A percentile compares a stretch with the other conserved stretches of the same genome.
These are phyloP conservation scores for Eulemur rubriventer DNA, from an alignment of 2,797 vertebrate genomes.

Conservation along the genomic window DNA sequence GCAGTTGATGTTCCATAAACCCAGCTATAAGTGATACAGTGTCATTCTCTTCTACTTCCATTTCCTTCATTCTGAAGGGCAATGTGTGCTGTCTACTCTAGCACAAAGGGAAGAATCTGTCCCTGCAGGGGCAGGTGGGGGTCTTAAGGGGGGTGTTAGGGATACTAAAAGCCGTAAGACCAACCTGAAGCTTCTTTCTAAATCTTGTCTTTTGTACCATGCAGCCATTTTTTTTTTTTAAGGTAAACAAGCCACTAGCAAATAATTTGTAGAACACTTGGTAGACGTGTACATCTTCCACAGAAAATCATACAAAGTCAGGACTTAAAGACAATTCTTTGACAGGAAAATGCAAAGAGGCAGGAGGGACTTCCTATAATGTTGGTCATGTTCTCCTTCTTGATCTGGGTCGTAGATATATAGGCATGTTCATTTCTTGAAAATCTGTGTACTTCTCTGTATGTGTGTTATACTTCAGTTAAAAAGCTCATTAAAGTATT, in stretches of 20 bases:
- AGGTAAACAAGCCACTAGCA: not conserved
- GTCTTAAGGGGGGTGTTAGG: accelerated
- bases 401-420: not conserved
- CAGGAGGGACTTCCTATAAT: not conserved
- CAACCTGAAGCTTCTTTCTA: not conserved
- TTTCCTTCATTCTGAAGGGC: not conserved
- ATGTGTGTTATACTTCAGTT: not conserved
- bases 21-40: not conserved
- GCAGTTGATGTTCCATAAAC: not conserved
- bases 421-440: not conserved
- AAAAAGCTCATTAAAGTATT: constrained; percentile 21
- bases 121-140: no score
- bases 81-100: not conserved
- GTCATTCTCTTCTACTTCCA: not conserved
- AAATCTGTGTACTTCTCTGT: not conserved
- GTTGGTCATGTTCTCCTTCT: not conserved
- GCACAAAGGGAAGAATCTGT: not conserved
- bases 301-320: not conserved
- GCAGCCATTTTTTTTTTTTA: not conserved
- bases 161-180: not conserved
- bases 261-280: not conserved
- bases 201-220: not conserved
- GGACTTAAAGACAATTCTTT: not conserved
- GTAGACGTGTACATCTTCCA: not conserved
- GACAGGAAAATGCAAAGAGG: not conserved